Conservation (phyloP, 1,140 invertebrate genomes). For the Diploscapter pachys region DNA sequence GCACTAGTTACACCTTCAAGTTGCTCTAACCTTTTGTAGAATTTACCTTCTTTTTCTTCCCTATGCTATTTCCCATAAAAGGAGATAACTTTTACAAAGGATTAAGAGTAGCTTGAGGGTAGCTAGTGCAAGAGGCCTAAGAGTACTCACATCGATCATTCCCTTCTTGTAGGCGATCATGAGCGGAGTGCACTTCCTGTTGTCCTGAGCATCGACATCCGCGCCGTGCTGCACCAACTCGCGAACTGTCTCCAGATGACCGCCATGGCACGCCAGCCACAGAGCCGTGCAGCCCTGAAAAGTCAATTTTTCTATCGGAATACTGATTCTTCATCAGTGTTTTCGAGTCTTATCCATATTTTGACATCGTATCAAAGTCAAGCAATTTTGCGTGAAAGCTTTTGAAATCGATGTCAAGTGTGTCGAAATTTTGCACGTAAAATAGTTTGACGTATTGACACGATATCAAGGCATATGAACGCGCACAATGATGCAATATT, state of each 20-base stretch:
- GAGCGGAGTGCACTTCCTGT: constrained; percentile 87
- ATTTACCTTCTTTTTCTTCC: no score
- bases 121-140: no score
- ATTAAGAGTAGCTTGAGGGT: no score
- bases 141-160: constrained; percentile 75
- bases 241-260: constrained; percentile 92
- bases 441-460: neutral
- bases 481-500: no score
- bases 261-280: constrained; percentile 81
- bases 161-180: constrained; percentile 98
- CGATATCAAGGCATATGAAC: no score
- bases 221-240: constrained; percentile 81
- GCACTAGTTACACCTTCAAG: constrained; percentile 10
- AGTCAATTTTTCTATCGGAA: neutral
- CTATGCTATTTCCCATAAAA: no score
- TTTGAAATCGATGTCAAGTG: no score
- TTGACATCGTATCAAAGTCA: no score
- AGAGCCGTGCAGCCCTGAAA: constrained; percentile 83
- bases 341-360: neutral
- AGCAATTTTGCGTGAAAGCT: no score
- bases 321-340: no score
- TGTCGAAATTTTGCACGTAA: neutral
- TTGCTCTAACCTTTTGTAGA: neutral
- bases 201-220: constrained; percentile 95
- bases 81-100: no score